Evolutionary conservation across 2,888 invertebrate genomes (phyloP), one percentile per base, ranked within the genome.

Genomic region (Stratiomys singularior): DNA sequence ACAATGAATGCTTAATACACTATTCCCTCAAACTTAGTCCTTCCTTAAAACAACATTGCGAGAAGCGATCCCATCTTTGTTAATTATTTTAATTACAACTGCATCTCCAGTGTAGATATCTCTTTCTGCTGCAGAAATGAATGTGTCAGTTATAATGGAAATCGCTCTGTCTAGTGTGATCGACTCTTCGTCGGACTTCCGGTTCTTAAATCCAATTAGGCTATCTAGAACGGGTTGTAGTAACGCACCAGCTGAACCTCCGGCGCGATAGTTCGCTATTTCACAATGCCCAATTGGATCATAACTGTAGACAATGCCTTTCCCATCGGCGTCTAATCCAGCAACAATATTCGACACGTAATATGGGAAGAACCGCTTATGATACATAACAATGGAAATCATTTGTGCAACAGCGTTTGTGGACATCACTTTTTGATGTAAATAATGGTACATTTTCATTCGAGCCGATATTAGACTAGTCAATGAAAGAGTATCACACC

Each of bases 251-350:
- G 98, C 94, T 1, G 97, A 95, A 30, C 99, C 99, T 0, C 95
- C 95, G 13, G 98, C 97, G 81, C 94, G 91, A 86, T 93, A 99
- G 13, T 89, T 92, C 0, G 93, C 91, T 78, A 93, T 90, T 86
- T 98, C 98, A 83, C 94, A 95, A 84, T 97, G 97, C 0, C 99
- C 99, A 81, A 99, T 94, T 0, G 99, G 99, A 87, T 99, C 99
- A 86, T 98, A 99, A 84, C 95, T 95, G 88, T 93, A 99, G 7
- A 99, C 94, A 82, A 94, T 94, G 9, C 99, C 99, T 85, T 95
- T 94, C 1, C 98, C 99, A 80, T 98, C 93, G 37, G 91, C 91
- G 88, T 99, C 98, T 76, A 99, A 86, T 0, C 99, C 99, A 72
- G 96, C 99, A 76, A 99, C 88, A 66, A 99, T 92, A 85, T 98